These are phyloP conservation scores for Latheticus oryzae DNA, from an alignment of 2,888 invertebrate species.

Conservation along the genomic window DNA sequence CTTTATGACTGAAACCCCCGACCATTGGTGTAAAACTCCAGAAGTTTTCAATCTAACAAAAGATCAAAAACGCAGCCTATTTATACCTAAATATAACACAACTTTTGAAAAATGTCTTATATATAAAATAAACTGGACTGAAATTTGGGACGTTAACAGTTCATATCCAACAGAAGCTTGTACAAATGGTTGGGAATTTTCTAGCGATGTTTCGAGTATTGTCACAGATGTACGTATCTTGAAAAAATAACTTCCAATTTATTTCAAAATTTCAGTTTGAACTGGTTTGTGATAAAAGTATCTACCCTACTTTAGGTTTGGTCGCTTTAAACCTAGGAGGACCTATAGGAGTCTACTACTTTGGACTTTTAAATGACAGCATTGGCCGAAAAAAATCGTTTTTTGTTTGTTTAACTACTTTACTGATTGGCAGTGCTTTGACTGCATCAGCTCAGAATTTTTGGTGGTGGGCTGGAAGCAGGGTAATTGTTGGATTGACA, in stretches of 20 bases:
- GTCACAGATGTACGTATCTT: slow-evolving; percentile 80
- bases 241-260: not conserved
- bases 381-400: slow-evolving; percentile 88
- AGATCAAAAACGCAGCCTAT: slow-evolving; percentile 72
- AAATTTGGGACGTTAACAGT: slow-evolving; percentile 66
- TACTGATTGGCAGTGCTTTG: slow-evolving; percentile 82
- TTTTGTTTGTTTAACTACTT: slow-evolving; percentile 85
- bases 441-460: slow-evolving; percentile 84
- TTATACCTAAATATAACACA: slow-evolving; percentile 71
- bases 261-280: slow-evolving; percentile 76
- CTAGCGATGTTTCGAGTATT: slow-evolving; percentile 81
- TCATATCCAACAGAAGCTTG: slow-evolving; percentile 77
- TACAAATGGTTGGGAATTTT: slow-evolving; percentile 83
- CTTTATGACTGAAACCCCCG: slow-evolving; percentile 89
- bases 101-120: slow-evolving; percentile 79
- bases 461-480: slow-evolving; percentile 85
- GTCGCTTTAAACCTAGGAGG: slow-evolving; percentile 90
- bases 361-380: slow-evolving; percentile 88
- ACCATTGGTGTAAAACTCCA: slow-evolving; percentile 86
- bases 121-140: slow-evolving; percentile 80
- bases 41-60: slow-evolving; percentile 71
- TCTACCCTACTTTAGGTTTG: slow-evolving; percentile 88
- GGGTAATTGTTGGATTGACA: slow-evolving; percentile 87
- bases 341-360: slow-evolving; percentile 89
- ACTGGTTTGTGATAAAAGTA: slow-evolving; percentile 87